phyloP scores from a whole-genome alignment of 2,113 vertebrate species.

The Pantherophis guttatus region DNA sequence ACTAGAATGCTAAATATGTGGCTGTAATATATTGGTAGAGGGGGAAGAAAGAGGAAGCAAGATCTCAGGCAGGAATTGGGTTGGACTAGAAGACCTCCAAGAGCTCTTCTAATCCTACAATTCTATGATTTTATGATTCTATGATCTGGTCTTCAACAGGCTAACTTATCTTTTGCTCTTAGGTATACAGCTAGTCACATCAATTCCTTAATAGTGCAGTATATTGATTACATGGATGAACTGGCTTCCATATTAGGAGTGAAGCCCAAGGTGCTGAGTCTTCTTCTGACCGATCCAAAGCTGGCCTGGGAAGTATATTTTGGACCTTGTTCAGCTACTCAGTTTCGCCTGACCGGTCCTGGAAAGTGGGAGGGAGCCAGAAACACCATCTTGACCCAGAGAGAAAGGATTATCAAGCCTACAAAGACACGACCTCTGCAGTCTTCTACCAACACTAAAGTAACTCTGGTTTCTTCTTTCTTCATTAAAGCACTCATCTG shows the following conservation, averaged over 20 bases:
- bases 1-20: not conserved
- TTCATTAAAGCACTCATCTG: not conserved
- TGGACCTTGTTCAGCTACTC: conserved; percentile 63
- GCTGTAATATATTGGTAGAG: not conserved
- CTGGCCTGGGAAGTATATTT: conserved; percentile 66
- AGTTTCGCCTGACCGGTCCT: conserved; percentile 66
- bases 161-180: not conserved
- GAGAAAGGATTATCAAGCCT: conserved; percentile 61
- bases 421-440: conserved; percentile 59
- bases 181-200: conserved; percentile 18
- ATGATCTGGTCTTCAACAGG: not conserved
- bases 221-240: conserved; percentile 67
- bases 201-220: conserved; percentile 61
- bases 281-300: conserved; percentile 64
- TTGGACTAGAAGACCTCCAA: not conserved
- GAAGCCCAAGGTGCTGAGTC: conserved; percentile 58
- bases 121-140: not conserved
- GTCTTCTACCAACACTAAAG: not conserved
- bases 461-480: not conserved
- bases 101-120: not conserved
- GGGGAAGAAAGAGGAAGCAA: not conserved
- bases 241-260: conserved; percentile 60
- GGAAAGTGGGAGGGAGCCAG: conserved; percentile 66
- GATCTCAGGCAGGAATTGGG: not conserved
- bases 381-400: conserved; percentile 62